Evolutionary conservation across 2,888 invertebrate species (phyloP).

Genomic region (Phragmatobia fuliginosa): DNA sequence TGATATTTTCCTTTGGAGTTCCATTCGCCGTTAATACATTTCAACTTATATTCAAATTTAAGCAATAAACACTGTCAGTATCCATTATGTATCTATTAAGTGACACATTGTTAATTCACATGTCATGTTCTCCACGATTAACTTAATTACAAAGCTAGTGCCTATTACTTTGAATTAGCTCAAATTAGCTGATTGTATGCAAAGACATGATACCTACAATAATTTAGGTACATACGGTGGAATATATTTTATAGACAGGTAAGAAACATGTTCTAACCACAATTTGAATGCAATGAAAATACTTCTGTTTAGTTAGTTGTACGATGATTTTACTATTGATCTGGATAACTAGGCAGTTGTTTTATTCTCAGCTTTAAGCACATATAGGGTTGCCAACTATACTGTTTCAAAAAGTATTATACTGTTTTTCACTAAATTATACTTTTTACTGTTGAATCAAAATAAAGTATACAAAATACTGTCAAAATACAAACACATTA

Average conservation of each 20-base stretch:
- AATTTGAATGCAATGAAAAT: background rate
- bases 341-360: background rate
- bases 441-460: no score
- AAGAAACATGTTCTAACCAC: background rate
- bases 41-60: background rate
- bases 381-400: background rate
- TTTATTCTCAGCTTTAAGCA: background rate
- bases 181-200: background rate
- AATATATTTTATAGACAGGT: background rate
- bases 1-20: background rate
- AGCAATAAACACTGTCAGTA: background rate
- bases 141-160: background rate
- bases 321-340: background rate
- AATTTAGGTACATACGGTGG: no score
- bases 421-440: no score
- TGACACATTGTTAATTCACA: background rate
- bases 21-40: background rate
- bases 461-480: no score
- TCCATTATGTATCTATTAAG: background rate
- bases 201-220: background rate
- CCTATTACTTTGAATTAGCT: constrained; percentile 3
- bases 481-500: no score
- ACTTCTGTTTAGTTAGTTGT: background rate
- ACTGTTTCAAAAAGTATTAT: no score
- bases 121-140: no score